Percentiles rank a stretch among this genome's conserved stretches.
Evolutionary conservation across 35 echinoderm and acorn worm genomes (phyloP).

Genomic region (Apostichopus japonicus): DNA sequence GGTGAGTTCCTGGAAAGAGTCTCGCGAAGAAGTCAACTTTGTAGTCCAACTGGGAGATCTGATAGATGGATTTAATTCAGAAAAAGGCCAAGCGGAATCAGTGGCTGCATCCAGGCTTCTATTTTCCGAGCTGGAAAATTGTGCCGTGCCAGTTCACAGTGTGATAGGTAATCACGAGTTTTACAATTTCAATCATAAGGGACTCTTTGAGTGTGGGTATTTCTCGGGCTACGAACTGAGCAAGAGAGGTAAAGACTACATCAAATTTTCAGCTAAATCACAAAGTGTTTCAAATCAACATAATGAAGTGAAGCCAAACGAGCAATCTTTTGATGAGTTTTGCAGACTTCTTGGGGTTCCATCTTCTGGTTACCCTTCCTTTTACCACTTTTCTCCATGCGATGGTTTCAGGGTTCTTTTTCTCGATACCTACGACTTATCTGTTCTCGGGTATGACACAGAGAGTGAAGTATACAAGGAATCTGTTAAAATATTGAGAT

Average conservation of each 20-base stretch:
- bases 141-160: slow-evolving; percentile 65
- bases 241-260: neutral
- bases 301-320: neutral
- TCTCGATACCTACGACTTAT: slow-evolving; percentile 62
- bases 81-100: slow-evolving; percentile 58
- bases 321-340: neutral
- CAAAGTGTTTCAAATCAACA: neutral
- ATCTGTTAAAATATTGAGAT: slow-evolving; percentile 26
- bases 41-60: slow-evolving; percentile 86
- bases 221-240: slow-evolving; percentile 43
- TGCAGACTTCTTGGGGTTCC: slow-evolving; percentile 5
- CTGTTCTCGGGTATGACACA: slow-evolving; percentile 57
- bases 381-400: slow-evolving; percentile 80
- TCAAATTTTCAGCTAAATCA: neutral
- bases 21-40: slow-evolving; percentile 28
- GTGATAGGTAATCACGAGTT: slow-evolving; percentile 89
- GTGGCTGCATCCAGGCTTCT: neutral
- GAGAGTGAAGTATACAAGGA: slow-evolving; percentile 31
- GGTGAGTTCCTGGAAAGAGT: slow-evolving; percentile 66
- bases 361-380: slow-evolving; percentile 22
- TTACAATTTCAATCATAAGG: slow-evolving; percentile 79
- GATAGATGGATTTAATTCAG: slow-evolving; percentile 79
- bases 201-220: slow-evolving; percentile 57
- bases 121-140: slow-evolving; percentile 65
- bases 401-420: slow-evolving; percentile 66